Evolutionary conservation across 2,113 vertebrate species (phyloP).

Genomic region (Stomatorhinus ivindoensis): DNA sequence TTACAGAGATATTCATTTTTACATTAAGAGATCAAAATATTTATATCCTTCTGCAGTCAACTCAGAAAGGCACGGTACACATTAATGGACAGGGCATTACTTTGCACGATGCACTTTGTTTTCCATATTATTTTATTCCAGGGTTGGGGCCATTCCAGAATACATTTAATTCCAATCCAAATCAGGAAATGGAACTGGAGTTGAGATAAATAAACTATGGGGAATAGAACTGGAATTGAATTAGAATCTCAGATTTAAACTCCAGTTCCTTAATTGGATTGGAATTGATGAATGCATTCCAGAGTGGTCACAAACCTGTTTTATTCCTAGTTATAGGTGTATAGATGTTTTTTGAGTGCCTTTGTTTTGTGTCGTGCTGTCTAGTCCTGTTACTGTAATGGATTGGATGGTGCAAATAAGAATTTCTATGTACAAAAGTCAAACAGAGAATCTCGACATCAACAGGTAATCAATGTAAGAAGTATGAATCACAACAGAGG

Average conservation of each 20-base stretch:
- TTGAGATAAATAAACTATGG: too few relatives aligned
- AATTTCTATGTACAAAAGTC: neutral
- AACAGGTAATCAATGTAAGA: neutral
- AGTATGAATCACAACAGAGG: neutral
- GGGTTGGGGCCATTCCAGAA: too few relatives aligned
- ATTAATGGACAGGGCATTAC: neutral
- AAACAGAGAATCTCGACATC: neutral
- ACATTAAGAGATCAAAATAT: neutral
- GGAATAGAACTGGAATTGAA: too few relatives aligned
- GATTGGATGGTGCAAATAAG: neutral
- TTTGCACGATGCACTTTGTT: neutral
- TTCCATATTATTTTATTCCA: too few relatives aligned
- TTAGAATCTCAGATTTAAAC: too few relatives aligned
- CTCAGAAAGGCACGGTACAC: neutral
- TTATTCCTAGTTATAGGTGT: neutral
- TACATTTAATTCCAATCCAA: too few relatives aligned
- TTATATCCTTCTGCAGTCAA: neutral
- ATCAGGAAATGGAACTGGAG: too few relatives aligned
- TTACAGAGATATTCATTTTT: neutral
- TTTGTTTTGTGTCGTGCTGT: neutral
- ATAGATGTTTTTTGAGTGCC: neutral
- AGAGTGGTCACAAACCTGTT: neutral
- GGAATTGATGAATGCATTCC: too few relatives aligned
- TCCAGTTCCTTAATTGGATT: too few relatives aligned
- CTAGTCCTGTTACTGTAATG: neutral